phyloP scores from a whole-genome alignment of 2,797 vertebrate genomes.

The Chaetodon trifasciatus region DNA sequence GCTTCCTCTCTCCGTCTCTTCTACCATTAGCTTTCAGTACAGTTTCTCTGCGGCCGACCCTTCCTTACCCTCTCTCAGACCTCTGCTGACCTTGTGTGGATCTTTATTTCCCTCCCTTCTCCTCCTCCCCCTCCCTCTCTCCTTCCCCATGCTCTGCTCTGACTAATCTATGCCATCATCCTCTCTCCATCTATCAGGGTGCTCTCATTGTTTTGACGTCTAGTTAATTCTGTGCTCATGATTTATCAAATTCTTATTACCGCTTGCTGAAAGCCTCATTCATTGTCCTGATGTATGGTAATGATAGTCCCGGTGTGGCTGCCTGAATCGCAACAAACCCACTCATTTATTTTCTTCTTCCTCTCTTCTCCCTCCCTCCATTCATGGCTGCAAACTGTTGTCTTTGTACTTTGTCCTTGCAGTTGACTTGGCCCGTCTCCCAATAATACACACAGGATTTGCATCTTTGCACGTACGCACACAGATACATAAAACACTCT shows the following conservation, averaged over 20 bases:
- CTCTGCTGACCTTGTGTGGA: conserved; percentile 70
- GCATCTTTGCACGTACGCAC: conserved; percentile 4
- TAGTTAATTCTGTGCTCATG: conserved; percentile 99
- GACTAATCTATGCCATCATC: conserved; percentile 96
- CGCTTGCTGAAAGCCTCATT: conserved; percentile 99
- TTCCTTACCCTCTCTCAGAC: conserved; percentile 37
- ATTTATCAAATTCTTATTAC: conserved; percentile 99
- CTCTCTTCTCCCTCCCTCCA: conserved; percentile 38
- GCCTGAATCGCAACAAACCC: conserved; percentile 88
- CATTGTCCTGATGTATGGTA: conserved; percentile 99
- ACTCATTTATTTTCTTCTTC: conserved; percentile 65
- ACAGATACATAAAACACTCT: conserved; percentile 30
- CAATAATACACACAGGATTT: conserved; percentile 25
- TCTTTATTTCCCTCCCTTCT: conserved; percentile 39
- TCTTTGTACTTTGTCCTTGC: conserved; percentile 52
- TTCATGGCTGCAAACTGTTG: conserved; percentile 58
- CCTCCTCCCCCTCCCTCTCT: conserved; percentile 19
- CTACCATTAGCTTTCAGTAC: conserved; percentile 37
- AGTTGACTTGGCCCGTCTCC: conserved; percentile 42
- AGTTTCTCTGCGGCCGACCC: conserved; percentile 8
- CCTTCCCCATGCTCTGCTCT: conserved; percentile 76
- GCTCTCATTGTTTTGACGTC: conserved; percentile 99
- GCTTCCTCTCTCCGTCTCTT: conserved; percentile 4
- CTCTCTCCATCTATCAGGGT: conserved; percentile 97
- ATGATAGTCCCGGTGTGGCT: conserved; percentile 94